Percentiles rank a stretch among this genome's conserved stretches.
These are phyloP conservation scores for Diarsia brunnea DNA, from an alignment of 2,888 invertebrate genomes.

Conservation along the genomic window DNA sequence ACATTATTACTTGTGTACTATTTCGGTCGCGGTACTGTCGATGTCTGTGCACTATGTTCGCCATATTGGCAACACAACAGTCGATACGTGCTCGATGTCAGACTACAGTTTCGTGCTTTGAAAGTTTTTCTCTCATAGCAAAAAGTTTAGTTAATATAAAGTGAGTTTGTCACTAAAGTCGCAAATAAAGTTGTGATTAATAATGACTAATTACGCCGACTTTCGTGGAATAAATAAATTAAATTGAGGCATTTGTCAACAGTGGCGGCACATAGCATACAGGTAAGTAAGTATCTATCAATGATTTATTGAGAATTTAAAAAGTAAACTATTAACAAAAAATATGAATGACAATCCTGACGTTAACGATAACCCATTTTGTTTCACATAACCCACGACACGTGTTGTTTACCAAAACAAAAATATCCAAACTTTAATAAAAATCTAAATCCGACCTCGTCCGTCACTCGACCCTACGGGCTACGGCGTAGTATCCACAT, in stretches of 20 bases:
- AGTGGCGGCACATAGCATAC: background rate
- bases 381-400: background rate
- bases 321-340: background rate
- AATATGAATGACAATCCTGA: background rate
- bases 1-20: background rate
- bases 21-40: background rate
- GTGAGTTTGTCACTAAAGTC: background rate
- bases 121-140: background rate
- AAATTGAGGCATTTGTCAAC: background rate
- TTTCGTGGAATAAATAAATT: background rate
- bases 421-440: constrained; percentile 9
- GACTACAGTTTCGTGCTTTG: background rate
- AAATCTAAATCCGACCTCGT: background rate
- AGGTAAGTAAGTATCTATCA: no score
- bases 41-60: background rate
- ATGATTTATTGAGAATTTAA: background rate
- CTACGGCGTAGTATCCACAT: constrained; percentile 14
- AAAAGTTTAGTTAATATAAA: background rate
- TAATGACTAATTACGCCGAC: background rate
- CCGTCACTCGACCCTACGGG: constrained; percentile 52
- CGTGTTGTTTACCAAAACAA: background rate
- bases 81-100: background rate
- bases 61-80: background rate
- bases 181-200: background rate
- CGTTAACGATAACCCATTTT: background rate